phyloP scores from a whole-genome alignment of 2,888 invertebrate genomes.

The Amphipyra tragopoginis region DNA sequence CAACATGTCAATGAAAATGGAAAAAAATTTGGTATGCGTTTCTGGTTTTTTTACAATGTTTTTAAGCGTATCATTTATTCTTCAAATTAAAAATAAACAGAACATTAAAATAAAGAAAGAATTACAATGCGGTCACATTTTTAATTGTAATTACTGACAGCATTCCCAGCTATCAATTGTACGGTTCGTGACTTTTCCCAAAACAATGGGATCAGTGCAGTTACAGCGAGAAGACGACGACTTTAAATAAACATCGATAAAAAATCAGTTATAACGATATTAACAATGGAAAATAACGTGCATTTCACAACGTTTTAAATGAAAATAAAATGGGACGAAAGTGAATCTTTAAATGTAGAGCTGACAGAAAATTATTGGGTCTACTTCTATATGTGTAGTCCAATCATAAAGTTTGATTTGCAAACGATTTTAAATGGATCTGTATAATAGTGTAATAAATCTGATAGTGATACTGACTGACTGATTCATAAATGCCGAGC shows the following conservation, averaged over 20 bases:
- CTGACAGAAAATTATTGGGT: background rate
- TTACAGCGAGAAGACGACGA: conserved; percentile 73
- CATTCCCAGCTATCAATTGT: conserved; percentile 75
- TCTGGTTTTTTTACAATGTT: background rate
- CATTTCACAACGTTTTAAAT: conserved; percentile 41
- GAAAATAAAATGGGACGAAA: conserved; percentile 20
- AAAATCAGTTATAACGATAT: conserved; percentile 67
- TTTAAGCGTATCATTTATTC: conserved; percentile 13
- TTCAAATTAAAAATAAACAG: conserved; percentile 59
- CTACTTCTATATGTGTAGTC: no score
- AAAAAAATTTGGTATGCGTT: background rate
- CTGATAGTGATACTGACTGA: no score
- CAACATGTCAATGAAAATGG: background rate
- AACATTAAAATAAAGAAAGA: conserved; percentile 56
- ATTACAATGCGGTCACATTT: conserved; percentile 66
- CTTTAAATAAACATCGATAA: conserved; percentile 77
- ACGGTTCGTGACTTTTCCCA: conserved; percentile 84
- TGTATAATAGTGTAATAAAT: no score
- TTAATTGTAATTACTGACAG: conserved; percentile 75
- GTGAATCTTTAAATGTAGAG: conserved; percentile 3
- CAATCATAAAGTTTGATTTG: no score
- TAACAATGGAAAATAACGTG: conserved; percentile 65
- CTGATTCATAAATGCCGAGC: no score
- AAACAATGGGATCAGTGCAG: conserved; percentile 83
- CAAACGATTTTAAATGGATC: no score